Evolutionary conservation across 2,797 vertebrate genomes (phyloP), one percentile per base, ranked within the genome.

Genomic region (Euthynnus affinis): DNA sequence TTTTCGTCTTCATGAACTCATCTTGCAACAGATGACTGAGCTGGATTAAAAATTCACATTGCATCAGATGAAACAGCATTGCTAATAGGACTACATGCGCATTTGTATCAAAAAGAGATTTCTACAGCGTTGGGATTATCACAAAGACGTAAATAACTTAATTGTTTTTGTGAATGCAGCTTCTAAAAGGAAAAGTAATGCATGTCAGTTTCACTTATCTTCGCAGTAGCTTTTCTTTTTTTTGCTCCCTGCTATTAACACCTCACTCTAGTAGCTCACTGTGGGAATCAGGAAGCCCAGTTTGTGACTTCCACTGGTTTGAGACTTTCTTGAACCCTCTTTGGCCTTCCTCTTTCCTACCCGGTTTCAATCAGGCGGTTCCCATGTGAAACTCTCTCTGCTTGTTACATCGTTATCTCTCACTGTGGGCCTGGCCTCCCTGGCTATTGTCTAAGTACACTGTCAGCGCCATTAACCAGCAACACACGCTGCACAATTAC

Each of bases 341-440:
- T 25, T 25, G 40, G 46, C 76, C 83, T 91, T 88, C 82, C 81
- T 82, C 82, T 91, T 89, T 87, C 71, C 76, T 56, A 46, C 77
- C 57, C 49, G 3, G 55, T 52, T 48, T 25, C 72, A 84, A 81
- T 87, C 71, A 83, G 13, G 37, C 37, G 29, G 88, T 95, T 95
- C 93, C 93, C 92, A 93, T 48, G 92, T 92, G 92, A 95, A 93
- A 91, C 65, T 78, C 52, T 59, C 71, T 66, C 74, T 57, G 52
- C 55, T 20, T 23, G 62, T 76, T 63, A 71, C 81, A 58, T 73
- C 42, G 84, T 93, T 94, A 94, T 94, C 92, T 92, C 80, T 64
- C 64, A 23, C 84, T 58, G 80, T 6, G 76, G 65, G 86, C 82
- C 71, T 52, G 89, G 78, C 77, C 83, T 79, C 78, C 57, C 82